phyloP scores from a whole-genome alignment of 2,797 vertebrate species.

The Enoplosus armatus region DNA sequence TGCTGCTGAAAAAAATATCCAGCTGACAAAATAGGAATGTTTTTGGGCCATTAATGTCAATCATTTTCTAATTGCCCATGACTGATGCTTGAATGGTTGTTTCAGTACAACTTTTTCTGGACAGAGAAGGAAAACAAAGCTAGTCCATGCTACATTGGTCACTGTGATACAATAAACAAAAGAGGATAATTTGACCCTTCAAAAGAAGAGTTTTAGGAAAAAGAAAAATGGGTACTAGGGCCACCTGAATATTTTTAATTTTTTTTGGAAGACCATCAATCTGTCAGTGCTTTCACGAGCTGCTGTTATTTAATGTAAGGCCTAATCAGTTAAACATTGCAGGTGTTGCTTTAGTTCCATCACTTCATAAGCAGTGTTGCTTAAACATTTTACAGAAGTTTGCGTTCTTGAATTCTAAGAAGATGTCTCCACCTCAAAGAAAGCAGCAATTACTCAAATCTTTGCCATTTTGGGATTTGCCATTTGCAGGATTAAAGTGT shows the following conservation, averaged over 20 bases:
- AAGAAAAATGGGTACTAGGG: neutral
- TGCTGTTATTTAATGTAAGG: constrained; percentile 12
- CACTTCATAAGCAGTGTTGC: neutral
- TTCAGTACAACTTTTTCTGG: constrained; percentile 17
- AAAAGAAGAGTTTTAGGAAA: constrained; percentile 12
- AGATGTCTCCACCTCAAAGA: neutral
- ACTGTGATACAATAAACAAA: constrained; percentile 7
- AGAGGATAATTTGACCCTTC: constrained; percentile 18
- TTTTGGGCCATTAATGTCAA: constrained; percentile 55
- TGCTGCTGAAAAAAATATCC: constrained; percentile 32
- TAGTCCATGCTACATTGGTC: constrained; percentile 4
- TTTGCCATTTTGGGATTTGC: too few species aligned
- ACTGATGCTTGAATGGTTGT: constrained; percentile 39
- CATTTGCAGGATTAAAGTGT: neutral
- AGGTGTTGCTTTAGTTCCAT: neutral
- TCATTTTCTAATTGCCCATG: constrained; percentile 58
- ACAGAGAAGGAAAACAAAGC: constrained; percentile 45
- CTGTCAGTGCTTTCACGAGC: constrained; percentile 5
- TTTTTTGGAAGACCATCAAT: constrained; percentile 34
- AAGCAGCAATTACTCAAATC: too few species aligned
- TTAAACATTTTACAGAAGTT: neutral
- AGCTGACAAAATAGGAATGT: constrained; percentile 50
- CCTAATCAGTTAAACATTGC: neutral
- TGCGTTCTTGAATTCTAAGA: neutral
- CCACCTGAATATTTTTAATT: neutral